Percentiles rank a stretch among this genome's conserved stretches.
phyloP scores from a whole-genome alignment of 2,797 vertebrate species.

The Psittacula derbiana region DNA sequence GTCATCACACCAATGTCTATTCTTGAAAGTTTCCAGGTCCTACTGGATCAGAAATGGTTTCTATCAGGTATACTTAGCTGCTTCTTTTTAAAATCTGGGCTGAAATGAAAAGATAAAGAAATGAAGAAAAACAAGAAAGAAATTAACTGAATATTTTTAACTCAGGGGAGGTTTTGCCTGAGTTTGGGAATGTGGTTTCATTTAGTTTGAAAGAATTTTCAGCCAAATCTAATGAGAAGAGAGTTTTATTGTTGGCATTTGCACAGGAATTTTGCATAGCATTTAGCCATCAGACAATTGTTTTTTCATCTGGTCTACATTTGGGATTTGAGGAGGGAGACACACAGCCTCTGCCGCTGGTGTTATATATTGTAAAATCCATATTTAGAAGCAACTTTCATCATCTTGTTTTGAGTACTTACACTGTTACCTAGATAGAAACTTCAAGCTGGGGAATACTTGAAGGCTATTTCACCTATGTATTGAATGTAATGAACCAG shows the following conservation, averaged over 20 bases:
- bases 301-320: not conserved
- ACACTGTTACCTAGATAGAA: not conserved
- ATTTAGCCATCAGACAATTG: not conserved
- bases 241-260: not conserved
- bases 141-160: not conserved
- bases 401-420: not conserved
- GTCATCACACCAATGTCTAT: not conserved
- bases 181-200: not conserved
- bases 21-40: not conserved
- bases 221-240: not conserved
- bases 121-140: not conserved
- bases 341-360: not conserved
- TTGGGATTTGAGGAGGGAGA: not conserved
- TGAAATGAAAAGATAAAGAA: not conserved
- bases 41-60: not conserved
- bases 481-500: rapidly evolving
- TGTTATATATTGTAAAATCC: not conserved
- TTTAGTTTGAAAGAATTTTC: not conserved
- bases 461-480: not conserved
- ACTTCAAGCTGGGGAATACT: not conserved
- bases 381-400: not conserved
- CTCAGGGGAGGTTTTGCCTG: not conserved
- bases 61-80: not conserved
- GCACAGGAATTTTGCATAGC: not conserved
- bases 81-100: not conserved